Base-by-base conservation (phyloP, 2,797 vertebrate species). In the Luscinia luscinia region DNA sequence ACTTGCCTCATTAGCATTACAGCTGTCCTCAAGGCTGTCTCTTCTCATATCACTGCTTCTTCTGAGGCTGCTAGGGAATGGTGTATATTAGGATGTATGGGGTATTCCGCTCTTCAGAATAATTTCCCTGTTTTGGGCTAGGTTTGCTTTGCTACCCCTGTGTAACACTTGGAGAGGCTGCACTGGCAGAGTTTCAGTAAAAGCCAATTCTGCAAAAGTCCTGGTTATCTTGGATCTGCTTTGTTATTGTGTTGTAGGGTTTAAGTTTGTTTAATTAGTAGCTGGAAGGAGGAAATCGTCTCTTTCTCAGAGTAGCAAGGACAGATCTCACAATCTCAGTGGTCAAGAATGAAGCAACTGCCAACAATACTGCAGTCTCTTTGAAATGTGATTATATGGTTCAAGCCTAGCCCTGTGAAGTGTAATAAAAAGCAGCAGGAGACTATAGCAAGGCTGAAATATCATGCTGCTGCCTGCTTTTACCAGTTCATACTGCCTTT, bases 361-460 rank as follows among this genome's bases (percentile, higher is more conserved):
- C 91, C 93, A 95, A 82, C 86, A 80, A 28, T 78, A 48, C 68
- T 62, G 41, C n/a, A 87, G 67, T 52, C 23, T 74, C 90, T 95
- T 94, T 96, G 93, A 95, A 95, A 96, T 93, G 72, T 96, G 95
- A 94, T 94, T 89, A 91, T 83, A 84, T 46, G 90, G 94, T 96
- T 95, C 67, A 67, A 93, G 78, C 59, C 59, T 66, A 96, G 78
- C 90, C 79, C 89, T 88, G 82, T 91, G 92, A 89, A 95, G 89
- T 91, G 66, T 76, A 96, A 96, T 95, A 95, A 95, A 94, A 95
- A 70, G 55, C 91, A 90, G 82, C 55, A 61, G 95, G 94, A 94
- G 81, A 58, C 84, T 87, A 66, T 43, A 86, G 79, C 81, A 75
- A 70, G 83, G 89, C 90, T 94, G 87, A 74, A 92, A 89, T 82